Evolutionary conservation across 2,113 vertebrate genomes (phyloP).

Genomic region (Origma solitaria): DNA sequence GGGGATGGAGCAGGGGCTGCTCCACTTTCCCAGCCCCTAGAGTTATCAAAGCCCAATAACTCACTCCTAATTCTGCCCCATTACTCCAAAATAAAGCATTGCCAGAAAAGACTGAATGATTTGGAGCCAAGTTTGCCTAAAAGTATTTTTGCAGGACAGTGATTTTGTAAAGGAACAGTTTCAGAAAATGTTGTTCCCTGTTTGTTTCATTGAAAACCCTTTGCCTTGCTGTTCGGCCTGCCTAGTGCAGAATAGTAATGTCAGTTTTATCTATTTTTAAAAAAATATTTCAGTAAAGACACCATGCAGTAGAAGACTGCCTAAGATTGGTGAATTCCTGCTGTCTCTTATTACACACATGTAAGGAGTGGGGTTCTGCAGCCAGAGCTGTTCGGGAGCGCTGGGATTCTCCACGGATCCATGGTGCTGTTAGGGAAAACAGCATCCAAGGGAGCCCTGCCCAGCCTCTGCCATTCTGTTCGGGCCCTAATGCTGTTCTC

Average conservation of each 20-base stretch:
- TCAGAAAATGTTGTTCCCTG: not conserved
- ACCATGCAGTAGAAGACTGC: not conserved
- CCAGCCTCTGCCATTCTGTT: not conserved
- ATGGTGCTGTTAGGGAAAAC: fast-evolving
- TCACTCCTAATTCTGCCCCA: not conserved
- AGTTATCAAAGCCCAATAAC: not conserved
- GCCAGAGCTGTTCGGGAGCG: fast-evolving
- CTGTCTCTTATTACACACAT: fast-evolving
- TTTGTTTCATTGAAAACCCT: not conserved
- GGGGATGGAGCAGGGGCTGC: not conserved
- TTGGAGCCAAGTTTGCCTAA: not conserved
- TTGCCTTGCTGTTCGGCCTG: not conserved
- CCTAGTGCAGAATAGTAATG: not conserved
- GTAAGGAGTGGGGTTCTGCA: not conserved
- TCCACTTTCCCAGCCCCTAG: no score
- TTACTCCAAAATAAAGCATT: not conserved
- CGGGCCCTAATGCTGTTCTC: not conserved
- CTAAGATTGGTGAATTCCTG: not conserved
- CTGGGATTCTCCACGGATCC: fast-evolving
- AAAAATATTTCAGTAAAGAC: not conserved
- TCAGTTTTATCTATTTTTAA: not conserved
- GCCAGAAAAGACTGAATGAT: not conserved
- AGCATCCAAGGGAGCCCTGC: fast-evolving
- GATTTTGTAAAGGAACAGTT: not conserved
- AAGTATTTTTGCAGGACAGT: not conserved